Conservation (phyloP, 2,888 invertebrate genomes). For the Machimus rusticus region DNA sequence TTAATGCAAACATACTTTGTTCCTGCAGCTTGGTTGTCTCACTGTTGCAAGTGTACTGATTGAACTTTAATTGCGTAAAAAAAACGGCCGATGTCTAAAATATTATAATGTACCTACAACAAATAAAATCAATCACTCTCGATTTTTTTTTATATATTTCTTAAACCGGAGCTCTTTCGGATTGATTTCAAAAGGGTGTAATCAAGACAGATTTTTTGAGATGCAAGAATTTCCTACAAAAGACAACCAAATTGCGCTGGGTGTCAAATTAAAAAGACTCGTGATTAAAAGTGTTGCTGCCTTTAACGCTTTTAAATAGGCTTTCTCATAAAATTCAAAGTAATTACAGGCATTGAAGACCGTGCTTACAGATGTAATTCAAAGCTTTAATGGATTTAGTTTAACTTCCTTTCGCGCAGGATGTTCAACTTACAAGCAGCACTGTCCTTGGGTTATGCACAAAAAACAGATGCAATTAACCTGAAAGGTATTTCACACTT, state of each 20-base stretch:
- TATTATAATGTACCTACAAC: too few relatives aligned
- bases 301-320: neutral
- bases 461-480: neutral
- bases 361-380: neutral
- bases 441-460: neutral
- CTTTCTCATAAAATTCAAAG: neutral
- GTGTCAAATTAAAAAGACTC: neutral
- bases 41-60: too few relatives aligned
- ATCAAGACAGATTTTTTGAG: too few relatives aligned
- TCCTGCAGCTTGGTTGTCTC: too few relatives aligned
- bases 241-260: neutral
- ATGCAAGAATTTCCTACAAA: neutral
- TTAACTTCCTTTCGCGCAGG: neutral
- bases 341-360: neutral
- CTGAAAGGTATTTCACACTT: neutral
- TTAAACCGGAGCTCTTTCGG: too few relatives aligned
- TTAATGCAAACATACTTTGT: too few relatives aligned
- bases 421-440: neutral
- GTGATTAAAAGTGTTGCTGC: neutral
- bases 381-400: neutral
- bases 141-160: too few relatives aligned
- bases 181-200: too few relatives aligned
- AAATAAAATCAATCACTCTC: too few relatives aligned
- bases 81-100: too few relatives aligned
- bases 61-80: too few relatives aligned